phyloP scores from a whole-genome alignment of 2,888 invertebrate genomes.

The Stenurella melanura region DNA sequence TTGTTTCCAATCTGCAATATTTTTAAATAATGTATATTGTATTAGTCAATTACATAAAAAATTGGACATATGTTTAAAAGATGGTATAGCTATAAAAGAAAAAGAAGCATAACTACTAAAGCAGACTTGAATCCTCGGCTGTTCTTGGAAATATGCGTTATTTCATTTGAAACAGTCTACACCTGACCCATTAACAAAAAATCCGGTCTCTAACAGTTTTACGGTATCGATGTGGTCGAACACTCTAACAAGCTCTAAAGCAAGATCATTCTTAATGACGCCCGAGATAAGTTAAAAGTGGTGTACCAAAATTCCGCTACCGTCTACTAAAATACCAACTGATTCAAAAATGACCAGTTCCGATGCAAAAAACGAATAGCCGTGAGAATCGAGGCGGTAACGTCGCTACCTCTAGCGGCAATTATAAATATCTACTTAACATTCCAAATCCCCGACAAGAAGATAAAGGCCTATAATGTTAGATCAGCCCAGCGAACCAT shows the following conservation, averaged over 20 bases:
- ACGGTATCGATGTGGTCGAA: slow-evolving; percentile 64
- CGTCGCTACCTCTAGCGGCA: slow-evolving; percentile 66
- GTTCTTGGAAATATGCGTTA: slow-evolving; percentile 64
- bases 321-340: slow-evolving; percentile 66
- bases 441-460: slow-evolving; percentile 68
- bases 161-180: slow-evolving; percentile 64
- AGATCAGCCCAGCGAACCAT: slow-evolving; percentile 71
- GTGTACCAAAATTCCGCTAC: slow-evolving; percentile 73
- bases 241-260: slow-evolving; percentile 68
- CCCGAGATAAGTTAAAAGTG: slow-evolving; percentile 64
- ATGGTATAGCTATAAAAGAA: background rate
- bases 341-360: slow-evolving; percentile 39
- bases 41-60: background rate
- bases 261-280: slow-evolving; percentile 71
- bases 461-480: slow-evolving; percentile 68
- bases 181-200: slow-evolving; percentile 69
- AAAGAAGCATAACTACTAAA: slow-evolving; percentile 42
- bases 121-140: slow-evolving; percentile 47
- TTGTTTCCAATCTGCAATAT: too few species aligned
- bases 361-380: slow-evolving; percentile 51
- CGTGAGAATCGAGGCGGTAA: slow-evolving; percentile 67
- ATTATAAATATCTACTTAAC: slow-evolving; percentile 72
- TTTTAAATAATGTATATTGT: too few species aligned
- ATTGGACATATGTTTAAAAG: background rate
- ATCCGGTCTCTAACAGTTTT: slow-evolving; percentile 65